phyloP scores from a whole-genome alignment of 2,888 invertebrate genomes.

The Cryptocephalus primarius region DNA sequence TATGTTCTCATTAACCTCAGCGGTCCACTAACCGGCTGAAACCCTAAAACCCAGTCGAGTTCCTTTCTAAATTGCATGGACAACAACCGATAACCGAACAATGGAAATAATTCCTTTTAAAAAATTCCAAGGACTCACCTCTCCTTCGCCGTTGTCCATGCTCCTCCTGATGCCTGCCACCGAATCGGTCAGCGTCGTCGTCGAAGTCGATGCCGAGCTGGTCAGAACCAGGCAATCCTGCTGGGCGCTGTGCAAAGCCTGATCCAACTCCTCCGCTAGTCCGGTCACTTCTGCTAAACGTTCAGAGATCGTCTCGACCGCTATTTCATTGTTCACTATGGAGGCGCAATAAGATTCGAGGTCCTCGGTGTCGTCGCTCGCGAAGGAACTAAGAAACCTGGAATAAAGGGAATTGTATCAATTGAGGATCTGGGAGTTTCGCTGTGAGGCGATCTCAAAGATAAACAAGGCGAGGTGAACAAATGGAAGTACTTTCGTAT shows the following conservation, averaged over 20 bases:
- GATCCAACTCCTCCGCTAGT: conserved; percentile 56
- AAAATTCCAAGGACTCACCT: not conserved
- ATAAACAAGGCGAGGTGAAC: no score
- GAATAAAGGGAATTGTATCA: conserved; percentile 1
- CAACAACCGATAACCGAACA: no score
- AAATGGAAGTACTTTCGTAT: no score
- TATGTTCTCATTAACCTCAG: no score
- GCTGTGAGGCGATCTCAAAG: no score
- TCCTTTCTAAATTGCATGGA: no score
- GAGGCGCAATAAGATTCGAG: conserved; percentile 16
- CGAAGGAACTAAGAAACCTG: conserved; percentile 12
- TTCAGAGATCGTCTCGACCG: conserved; percentile 56
- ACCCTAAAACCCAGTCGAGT: no score
- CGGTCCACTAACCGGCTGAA: no score
- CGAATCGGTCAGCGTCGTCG: conserved; percentile 3
- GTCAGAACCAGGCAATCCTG: conserved; percentile 31
- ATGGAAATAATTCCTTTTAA: no score
- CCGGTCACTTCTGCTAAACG: conserved; percentile 53
- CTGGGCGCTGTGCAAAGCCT: conserved; percentile 43
- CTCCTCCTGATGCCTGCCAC: not conserved
- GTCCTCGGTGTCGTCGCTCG: conserved; percentile 11
- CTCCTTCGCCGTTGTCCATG: not conserved
- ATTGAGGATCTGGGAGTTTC: no score
- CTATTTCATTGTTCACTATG: conserved; percentile 43
- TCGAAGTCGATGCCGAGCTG: conserved; percentile 22